These are phyloP conservation scores for Tetrao urogallus DNA, from an alignment of 2,113 vertebrate species.

Conservation along the genomic window DNA sequence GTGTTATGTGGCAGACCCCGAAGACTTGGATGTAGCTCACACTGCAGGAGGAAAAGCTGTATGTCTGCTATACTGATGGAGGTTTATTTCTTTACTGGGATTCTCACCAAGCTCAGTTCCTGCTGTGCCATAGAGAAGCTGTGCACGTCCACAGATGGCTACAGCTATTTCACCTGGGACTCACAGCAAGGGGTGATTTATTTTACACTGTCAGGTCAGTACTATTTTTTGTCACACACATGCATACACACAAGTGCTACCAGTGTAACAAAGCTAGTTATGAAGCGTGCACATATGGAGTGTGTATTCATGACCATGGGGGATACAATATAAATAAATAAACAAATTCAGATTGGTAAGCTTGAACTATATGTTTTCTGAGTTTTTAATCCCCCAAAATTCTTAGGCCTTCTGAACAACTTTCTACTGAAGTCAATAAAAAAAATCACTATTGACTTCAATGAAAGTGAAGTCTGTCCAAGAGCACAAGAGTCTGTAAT, in stretches of 20 bases:
- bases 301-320: accelerated
- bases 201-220: not conserved
- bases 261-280: not conserved
- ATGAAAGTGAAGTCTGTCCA: not conserved
- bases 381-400: not conserved
- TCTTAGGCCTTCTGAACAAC: not conserved
- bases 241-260: too few relatives aligned
- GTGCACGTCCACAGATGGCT: accelerated
- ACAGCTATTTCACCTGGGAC: not conserved
- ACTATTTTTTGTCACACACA: not conserved
- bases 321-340: too few relatives aligned
- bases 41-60: not conserved
- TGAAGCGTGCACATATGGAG: not conserved
- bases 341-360: not conserved
- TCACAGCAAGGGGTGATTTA: not conserved
- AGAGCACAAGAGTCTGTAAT: not conserved
- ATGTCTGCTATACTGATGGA: not conserved
- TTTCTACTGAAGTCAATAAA: not conserved
- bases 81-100: not conserved
- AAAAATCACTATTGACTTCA: not conserved
- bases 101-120: not conserved
- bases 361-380: not conserved
- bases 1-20: not conserved
- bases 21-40: not conserved
- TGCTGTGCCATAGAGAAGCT: not conserved